These are phyloP conservation scores for Trichonephila clavata DNA, from an alignment of 1,140 invertebrate genomes.

Conservation along the genomic window DNA sequence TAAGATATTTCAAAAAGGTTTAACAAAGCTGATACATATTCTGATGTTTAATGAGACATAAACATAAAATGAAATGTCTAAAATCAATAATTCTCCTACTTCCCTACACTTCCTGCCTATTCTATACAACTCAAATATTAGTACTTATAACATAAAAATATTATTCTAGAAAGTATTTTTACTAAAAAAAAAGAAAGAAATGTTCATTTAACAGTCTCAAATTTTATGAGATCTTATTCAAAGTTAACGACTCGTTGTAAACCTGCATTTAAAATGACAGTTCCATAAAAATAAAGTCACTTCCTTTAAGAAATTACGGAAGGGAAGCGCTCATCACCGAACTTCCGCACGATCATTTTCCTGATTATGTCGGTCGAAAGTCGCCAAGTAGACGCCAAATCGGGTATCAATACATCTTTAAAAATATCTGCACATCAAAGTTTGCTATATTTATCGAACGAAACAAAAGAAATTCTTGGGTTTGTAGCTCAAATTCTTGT, in stretches of 20 bases:
- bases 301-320: neutral
- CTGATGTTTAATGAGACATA: too few relatives aligned
- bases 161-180: too few relatives aligned
- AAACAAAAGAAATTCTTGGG: constrained; percentile 41
- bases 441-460: constrained; percentile 31
- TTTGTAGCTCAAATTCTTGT: constrained; percentile 31
- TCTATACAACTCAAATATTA: too few relatives aligned
- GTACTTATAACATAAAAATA: too few relatives aligned
- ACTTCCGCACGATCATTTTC: constrained; percentile 34
- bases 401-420: neutral
- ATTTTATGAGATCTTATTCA: neutral
- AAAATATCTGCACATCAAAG: constrained; percentile 8
- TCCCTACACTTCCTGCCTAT: too few relatives aligned
- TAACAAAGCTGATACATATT: too few relatives aligned
- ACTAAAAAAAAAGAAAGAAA: too few relatives aligned
- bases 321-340: neutral
- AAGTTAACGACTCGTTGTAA: neutral
- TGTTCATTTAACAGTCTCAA: neutral
- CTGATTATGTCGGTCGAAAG: neutral
- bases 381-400: constrained; percentile 19
- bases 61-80: too few relatives aligned
- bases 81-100: too few relatives aligned
- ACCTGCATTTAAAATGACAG: neutral
- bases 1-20: too few relatives aligned
- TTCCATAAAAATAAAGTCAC: neutral